Evolutionary conservation across 2,797 vertebrate genomes (phyloP), one percentile per base, ranked within the genome.

Genomic region (Eulemur albifrons): DNA sequence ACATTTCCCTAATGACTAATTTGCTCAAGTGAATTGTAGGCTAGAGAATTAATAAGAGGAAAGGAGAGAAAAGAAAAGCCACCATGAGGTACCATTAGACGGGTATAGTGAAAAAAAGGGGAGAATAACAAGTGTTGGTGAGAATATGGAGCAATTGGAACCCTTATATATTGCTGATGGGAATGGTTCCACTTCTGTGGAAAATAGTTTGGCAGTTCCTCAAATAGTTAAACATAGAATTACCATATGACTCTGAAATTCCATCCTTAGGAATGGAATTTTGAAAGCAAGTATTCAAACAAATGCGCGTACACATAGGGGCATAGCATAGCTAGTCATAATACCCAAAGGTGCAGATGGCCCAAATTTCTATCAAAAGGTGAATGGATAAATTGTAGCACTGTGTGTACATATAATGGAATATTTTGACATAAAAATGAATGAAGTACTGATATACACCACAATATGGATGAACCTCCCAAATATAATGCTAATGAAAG

Each of bases 21-120:
- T 57, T 83, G 15, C 5, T 77, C 21, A 57, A 0, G 83, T 88
- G 76, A 95, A 94, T 65, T 76, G 17, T 18, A 93, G 14, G 48
- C 88, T 79, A 85, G 8, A 15, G 38, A 95, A 90, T 43, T 94
- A 88, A 97, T 9, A 63, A 65, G 17, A 94, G 63, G 76, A 96
- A 97, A 97, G 73, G 50, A n/a, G 45, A 50, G 45, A 38, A 38
- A 86, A 50, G 25, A 32, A 80, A 73, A 76, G 3, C 27, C 35
- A 20, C 25, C 18, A 13, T 38, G 8, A 61, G 5, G 9, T 75
- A 21, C 10, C 13, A 30, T 88, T 61, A 38, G 6, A 30, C 38
- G 15, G 1, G 1, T 83, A 20, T 45, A 50, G 38, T 52, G 23
- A 2, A 52, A 14, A 79, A 82, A 48, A 69, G 27, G 18, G 5